phyloP scores from a whole-genome alignment of 2,797 vertebrate species.

The Xenopus petersii region DNA sequence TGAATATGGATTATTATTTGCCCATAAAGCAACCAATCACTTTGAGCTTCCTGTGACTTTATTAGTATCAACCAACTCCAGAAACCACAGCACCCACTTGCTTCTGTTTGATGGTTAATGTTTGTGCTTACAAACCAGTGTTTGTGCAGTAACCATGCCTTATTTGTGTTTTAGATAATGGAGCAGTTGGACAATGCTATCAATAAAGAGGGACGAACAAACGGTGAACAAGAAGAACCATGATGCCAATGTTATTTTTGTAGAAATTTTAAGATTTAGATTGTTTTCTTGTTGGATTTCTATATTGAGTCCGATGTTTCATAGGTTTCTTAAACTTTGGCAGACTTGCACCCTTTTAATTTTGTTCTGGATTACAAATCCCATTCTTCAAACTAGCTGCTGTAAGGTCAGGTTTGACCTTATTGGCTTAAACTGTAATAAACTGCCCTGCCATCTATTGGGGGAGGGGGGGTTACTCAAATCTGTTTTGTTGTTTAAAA shows the following conservation, averaged over 20 bases:
- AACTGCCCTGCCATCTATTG: too few species aligned
- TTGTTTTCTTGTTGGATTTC: not conserved
- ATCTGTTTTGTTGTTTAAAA: slow-evolving; percentile 1
- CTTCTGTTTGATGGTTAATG: too few species aligned
- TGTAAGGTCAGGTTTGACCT: not conserved
- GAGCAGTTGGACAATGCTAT: slow-evolving; percentile 63
- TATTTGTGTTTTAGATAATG: slow-evolving; percentile 62
- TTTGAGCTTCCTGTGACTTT: too few species aligned
- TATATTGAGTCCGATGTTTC: too few species aligned
- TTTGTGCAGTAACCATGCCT: not conserved
- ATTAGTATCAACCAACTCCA: too few species aligned
- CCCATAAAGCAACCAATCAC: too few species aligned
- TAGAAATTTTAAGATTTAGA: not conserved
- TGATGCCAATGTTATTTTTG: slow-evolving; percentile 48
- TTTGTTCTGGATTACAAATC: slow-evolving; percentile 6
- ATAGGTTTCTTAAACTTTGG: too few species aligned
- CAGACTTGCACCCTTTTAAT: not conserved
- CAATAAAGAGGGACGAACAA: slow-evolving; percentile 63
- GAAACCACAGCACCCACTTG: too few species aligned
- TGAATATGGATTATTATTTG: too few species aligned
- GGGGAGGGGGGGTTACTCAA: not conserved
- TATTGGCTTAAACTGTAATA: not conserved
- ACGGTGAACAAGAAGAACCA: slow-evolving; percentile 56
- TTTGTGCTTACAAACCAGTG: too few species aligned
- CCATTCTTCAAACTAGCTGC: not conserved